Conservation (phyloP, 2,888 invertebrate genomes). For the Nomada ruficornis region DNA sequence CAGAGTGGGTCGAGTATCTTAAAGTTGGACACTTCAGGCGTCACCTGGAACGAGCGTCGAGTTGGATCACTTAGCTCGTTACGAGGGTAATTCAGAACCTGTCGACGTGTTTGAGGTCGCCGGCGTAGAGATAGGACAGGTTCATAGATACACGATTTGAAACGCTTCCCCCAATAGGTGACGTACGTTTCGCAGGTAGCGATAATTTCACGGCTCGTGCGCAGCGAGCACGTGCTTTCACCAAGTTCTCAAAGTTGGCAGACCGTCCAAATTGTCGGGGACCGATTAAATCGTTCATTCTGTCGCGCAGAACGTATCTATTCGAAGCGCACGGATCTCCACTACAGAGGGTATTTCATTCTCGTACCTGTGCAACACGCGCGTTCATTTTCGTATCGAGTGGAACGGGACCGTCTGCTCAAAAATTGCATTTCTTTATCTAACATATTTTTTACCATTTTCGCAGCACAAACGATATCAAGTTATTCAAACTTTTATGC, state of each 20-base stretch:
- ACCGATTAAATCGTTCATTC: conserved; percentile 69
- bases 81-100: conserved; percentile 58
- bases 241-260: conserved; percentile 69
- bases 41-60: conserved; percentile 48
- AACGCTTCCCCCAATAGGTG: conserved; percentile 56
- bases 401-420: background rate
- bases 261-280: conserved; percentile 65
- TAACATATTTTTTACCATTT: background rate
- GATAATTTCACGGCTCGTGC: conserved; percentile 68
- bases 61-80: conserved; percentile 68
- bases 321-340: conserved; percentile 31
- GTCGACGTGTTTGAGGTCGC: conserved; percentile 65
- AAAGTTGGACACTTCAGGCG: conserved; percentile 46
- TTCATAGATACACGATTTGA: conserved; percentile 61
- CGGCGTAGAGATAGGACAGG: conserved; percentile 42
- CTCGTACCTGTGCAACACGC: conserved; percentile 28
- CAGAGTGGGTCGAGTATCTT: conserved; percentile 56
- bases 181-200: conserved; percentile 63
- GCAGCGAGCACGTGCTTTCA: conserved; percentile 67
- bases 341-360: conserved; percentile 54
- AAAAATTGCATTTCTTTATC: background rate
- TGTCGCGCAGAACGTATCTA: conserved; percentile 47
- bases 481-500: background rate
- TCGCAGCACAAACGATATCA: background rate
- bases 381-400: background rate